Conservation (phyloP, 1,140 invertebrate genomes). For the Drosophila mayri region DNA sequence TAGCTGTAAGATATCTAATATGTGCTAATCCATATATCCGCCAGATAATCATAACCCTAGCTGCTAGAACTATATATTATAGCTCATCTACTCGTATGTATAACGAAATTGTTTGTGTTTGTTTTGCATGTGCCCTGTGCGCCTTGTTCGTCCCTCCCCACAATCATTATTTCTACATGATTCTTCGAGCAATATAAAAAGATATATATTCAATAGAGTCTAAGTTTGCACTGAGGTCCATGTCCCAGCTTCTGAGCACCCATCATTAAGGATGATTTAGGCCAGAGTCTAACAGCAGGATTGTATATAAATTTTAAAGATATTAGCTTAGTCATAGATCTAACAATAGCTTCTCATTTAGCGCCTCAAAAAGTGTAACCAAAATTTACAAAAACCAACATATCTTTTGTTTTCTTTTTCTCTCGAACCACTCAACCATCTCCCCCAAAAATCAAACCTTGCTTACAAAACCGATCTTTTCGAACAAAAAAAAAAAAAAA, state of each 20-base stretch:
- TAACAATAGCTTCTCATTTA: slow-evolving; percentile 34
- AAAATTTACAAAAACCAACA: slow-evolving; percentile 78
- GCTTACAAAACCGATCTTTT: slow-evolving; percentile 57
- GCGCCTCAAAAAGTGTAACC: slow-evolving; percentile 59
- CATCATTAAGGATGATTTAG: slow-evolving; percentile 19
- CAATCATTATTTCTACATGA: slow-evolving; percentile 8
- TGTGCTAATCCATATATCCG: slow-evolving; percentile 76
- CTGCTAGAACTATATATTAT: slow-evolving; percentile 56
- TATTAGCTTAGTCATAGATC: slow-evolving; percentile 58
- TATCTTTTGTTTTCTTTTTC: slow-evolving; percentile 82
- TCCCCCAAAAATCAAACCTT: slow-evolving; percentile 42
- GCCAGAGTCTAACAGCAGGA: slow-evolving; percentile 20
- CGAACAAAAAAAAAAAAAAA: slow-evolving; percentile 32
- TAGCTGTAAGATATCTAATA: slow-evolving; percentile 61
- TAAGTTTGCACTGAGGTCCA: slow-evolving; percentile 39
- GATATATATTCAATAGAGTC: slow-evolving; percentile 10
- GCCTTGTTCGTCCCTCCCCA: slow-evolving; percentile 39
- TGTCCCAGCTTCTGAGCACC: slow-evolving; percentile 38
- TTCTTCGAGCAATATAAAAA: not conserved
- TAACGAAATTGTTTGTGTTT: slow-evolving; percentile 80
- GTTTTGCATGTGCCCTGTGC: slow-evolving; percentile 79
- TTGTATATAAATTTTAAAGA: slow-evolving; percentile 32
- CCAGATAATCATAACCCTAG: slow-evolving; percentile 76
- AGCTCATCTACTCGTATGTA: slow-evolving; percentile 59
- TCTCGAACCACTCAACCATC: slow-evolving; percentile 46